phyloP scores from a whole-genome alignment of 2,888 invertebrate species.

The Heliconius hortense region DNA sequence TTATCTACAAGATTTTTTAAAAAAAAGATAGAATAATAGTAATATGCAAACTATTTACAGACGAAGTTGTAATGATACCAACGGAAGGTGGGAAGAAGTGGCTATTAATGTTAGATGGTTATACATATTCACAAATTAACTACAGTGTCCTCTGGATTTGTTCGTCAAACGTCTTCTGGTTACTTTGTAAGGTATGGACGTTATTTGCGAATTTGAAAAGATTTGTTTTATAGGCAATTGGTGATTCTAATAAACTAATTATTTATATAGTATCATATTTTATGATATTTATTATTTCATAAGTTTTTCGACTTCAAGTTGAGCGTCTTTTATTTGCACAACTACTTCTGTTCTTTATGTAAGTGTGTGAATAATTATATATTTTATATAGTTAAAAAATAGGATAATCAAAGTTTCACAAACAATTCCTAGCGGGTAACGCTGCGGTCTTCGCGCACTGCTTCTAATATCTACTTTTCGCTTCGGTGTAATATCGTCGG shows the following conservation, averaged over 20 bases:
- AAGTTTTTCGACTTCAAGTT: background rate
- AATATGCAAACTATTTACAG: slow-evolving; percentile 35
- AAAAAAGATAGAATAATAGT: background rate
- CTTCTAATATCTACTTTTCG: too few species aligned
- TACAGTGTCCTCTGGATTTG: slow-evolving; percentile 52
- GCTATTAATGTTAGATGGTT: slow-evolving; percentile 54
- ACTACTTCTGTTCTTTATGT: background rate
- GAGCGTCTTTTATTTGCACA: background rate
- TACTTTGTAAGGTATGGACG: slow-evolving; percentile 7
- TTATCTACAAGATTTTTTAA: too few species aligned
- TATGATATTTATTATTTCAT: background rate
- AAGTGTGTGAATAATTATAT: too few species aligned
- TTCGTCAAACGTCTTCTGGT: slow-evolving; percentile 35
- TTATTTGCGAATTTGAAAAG: background rate
- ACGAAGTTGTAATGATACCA: slow-evolving; percentile 48
- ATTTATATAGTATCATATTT: background rate
- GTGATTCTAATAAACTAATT: background rate
- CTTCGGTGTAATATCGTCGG: too few species aligned
- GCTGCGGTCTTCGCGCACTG: too few species aligned
- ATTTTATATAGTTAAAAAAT: too few species aligned
- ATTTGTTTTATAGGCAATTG: background rate
- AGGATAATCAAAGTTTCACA: too few species aligned
- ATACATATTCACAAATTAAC: slow-evolving; percentile 55
- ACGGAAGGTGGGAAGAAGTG: slow-evolving; percentile 52
- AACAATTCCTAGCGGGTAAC: too few species aligned